Conservation (phyloP, 64 coral and sea anemone genomes). For the Actinia equina region DNA sequence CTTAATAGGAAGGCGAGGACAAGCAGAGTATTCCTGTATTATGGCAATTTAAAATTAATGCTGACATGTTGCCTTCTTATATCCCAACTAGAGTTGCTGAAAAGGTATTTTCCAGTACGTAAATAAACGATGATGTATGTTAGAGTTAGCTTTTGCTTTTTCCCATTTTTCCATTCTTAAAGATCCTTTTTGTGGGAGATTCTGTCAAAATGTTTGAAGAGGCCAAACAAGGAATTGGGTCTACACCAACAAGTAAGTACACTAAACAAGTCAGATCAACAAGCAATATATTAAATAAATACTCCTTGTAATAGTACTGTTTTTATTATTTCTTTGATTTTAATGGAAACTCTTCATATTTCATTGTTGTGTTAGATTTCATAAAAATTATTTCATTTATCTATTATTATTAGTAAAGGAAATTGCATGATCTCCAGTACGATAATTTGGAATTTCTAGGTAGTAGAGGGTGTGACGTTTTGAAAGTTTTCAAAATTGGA, state of each 20-base stretch:
- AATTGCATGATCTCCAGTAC: too few species aligned
- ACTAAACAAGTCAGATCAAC: too few species aligned
- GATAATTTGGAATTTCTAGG: too few species aligned
- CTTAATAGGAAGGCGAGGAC: slow-evolving; percentile 51
- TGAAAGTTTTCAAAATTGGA: too few species aligned
- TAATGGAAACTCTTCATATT: too few species aligned
- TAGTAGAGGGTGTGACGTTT: too few species aligned
- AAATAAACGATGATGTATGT: background rate
- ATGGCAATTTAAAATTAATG: slow-evolving; percentile 72
- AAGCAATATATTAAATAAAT: too few species aligned
- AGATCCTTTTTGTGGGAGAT: slow-evolving; percentile 96
- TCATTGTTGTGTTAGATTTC: too few species aligned
- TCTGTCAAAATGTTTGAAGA: slow-evolving; percentile 96
- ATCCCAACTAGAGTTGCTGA: slow-evolving; percentile 93
- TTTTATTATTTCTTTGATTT: too few species aligned
- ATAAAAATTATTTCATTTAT: too few species aligned
- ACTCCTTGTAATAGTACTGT: too few species aligned
- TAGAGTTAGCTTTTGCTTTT: background rate
- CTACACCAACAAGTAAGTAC: slow-evolving; percentile 10
- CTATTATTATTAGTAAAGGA: too few species aligned
- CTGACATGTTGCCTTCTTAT: slow-evolving; percentile 95
- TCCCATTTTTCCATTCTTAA: background rate
- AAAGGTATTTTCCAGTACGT: slow-evolving; percentile 42
- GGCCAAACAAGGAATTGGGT: slow-evolving; percentile 46
- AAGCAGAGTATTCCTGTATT: slow-evolving; percentile 43